These are phyloP conservation scores for Tetropium fuscum DNA, from an alignment of 2,888 invertebrate genomes.

Conservation along the genomic window DNA sequence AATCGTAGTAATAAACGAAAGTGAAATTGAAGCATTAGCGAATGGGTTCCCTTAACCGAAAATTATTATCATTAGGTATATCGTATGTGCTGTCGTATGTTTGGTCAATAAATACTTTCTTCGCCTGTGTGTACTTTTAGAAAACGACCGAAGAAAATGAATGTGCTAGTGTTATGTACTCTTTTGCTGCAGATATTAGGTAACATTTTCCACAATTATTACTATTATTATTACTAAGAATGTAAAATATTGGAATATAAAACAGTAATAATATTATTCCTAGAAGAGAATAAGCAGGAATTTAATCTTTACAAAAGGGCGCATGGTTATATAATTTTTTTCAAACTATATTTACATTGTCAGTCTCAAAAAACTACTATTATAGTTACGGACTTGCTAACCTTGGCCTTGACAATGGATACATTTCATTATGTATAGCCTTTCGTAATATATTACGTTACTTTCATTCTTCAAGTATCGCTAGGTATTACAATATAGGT, in stretches of 20 bases:
- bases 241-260: background rate
- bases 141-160: constrained; percentile 33
- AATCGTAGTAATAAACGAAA: constrained; percentile 10
- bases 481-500: too few relatives aligned
- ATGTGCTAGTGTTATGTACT: constrained; percentile 38
- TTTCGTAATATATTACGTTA: too few relatives aligned
- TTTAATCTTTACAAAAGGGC: too few relatives aligned
- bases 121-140: background rate
- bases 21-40: constrained; percentile 10
- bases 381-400: too few relatives aligned
- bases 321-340: too few relatives aligned
- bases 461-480: too few relatives aligned
- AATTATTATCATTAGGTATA: background rate
- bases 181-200: constrained; percentile 38
- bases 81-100: background rate
- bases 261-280: background rate
- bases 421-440: too few relatives aligned
- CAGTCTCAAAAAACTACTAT: too few relatives aligned
- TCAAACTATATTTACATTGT: too few relatives aligned
- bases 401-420: too few relatives aligned
- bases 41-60: background rate
- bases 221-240: background rate
- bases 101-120: too few relatives aligned
- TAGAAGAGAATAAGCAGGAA: too few relatives aligned
- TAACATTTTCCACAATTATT: constrained; percentile 31